Evolutionary conservation across 2,797 vertebrate species (phyloP).

Genomic region (Nyctibius grandis): DNA sequence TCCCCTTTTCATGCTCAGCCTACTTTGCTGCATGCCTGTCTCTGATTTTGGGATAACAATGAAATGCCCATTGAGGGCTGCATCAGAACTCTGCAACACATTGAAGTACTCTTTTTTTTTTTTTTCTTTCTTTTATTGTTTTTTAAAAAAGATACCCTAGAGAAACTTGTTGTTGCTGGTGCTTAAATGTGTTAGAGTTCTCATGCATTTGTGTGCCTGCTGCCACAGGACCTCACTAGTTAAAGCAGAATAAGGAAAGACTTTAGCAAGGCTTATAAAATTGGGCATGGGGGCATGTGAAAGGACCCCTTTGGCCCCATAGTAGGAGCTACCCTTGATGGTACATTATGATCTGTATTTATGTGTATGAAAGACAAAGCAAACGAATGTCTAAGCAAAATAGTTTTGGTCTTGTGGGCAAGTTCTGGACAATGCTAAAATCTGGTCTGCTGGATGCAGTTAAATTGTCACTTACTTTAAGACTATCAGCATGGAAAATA

Average conservation of each 20-base stretch:
- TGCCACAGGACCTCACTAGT: neutral
- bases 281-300: neutral
- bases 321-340: neutral
- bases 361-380: neutral
- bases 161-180: neutral
- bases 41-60: neutral
- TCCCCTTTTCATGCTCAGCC: neutral
- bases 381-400: neutral
- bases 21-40: neutral
- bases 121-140: no score
- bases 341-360: neutral
- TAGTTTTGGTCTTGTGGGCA: neutral
- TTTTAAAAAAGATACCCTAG: neutral
- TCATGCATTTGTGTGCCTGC: neutral
- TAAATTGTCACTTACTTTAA: neutral
- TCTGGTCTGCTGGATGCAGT: neutral
- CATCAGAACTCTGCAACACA: neutral
- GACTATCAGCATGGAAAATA: neutral
- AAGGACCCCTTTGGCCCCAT: neutral
- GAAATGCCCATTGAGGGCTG: neutral
- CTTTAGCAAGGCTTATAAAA: neutral
- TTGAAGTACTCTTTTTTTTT: neutral
- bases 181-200: neutral
- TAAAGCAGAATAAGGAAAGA: neutral
- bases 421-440: neutral